Evolutionary conservation across 2,888 invertebrate genomes (phyloP), one percentile per base, ranked within the genome.

Genomic region (Caenorhabditis sp.): DNA sequence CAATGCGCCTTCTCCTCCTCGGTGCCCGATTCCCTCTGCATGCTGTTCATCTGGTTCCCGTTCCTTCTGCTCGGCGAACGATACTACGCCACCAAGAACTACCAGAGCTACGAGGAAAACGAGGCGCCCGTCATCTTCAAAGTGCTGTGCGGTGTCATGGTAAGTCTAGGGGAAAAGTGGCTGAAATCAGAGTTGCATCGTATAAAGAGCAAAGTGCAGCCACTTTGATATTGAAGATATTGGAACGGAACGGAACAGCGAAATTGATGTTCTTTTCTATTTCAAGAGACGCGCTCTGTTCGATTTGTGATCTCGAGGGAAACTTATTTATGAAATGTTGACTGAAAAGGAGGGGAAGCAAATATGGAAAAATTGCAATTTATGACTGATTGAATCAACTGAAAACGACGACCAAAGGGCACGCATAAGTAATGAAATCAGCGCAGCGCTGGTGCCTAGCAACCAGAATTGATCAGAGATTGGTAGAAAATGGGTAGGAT

Each of bases 11-110:
- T 82, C 70, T 76, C 78, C 18, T 47, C 68, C 8, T 65, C 80
- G 1, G 70, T 83, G n/a, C 85, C 85, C 9, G 71, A 72, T 20
- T 76, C 74, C 3, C 35, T 83, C 1, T 83, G 71, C 51, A 53
- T 85, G 56, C 58, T 81, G 11, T 71, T 85, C 55, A 77, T 82
- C 56, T 40, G 80, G 50, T 83, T 79, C 47, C 82, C 85, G 24
- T 69, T 85, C 13, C 35, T 83, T 9, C 50, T 83, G 35, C 60
- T 80, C 28, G 55, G 60, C 13, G 85, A 85, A 44, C 28, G 85
- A 40, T 53, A 56, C 47, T 80, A 83, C 35, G 85, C 85, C 13
- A 81, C 85, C 28, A 58, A 60, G n/a, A 69, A 76, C n/a, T 85
- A 56, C 50, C 65, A 67, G 32, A 51, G 11, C 2, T 85, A 85